phyloP scores from a whole-genome alignment of 2,113 vertebrate genomes.

The Danionella cerebrum region DNA sequence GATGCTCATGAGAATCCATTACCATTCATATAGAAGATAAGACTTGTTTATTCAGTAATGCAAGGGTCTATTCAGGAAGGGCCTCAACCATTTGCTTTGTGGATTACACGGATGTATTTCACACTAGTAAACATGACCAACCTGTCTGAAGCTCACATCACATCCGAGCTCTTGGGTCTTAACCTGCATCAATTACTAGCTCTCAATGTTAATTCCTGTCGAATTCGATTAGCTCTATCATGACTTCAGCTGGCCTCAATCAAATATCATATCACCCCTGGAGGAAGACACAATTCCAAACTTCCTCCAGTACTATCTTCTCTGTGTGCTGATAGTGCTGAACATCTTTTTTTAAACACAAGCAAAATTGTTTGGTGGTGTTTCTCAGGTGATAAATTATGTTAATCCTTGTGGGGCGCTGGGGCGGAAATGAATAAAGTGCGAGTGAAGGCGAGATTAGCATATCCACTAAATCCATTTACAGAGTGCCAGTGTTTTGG shows the following conservation, averaged over 20 bases:
- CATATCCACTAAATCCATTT: conserved; percentile 76
- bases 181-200: conserved; percentile 7
- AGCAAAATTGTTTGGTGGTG: conserved; percentile 71
- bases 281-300: conserved; percentile 3
- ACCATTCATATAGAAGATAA: too few species aligned
- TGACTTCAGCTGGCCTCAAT: not conserved
- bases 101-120: not conserved
- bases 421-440: conserved; percentile 86
- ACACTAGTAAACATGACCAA: conserved; percentile 15
- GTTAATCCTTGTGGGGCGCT: conserved; percentile 86
- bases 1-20: too few species aligned
- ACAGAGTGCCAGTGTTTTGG: conserved; percentile 67
- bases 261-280: not conserved
- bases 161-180: not conserved
- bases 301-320: conserved; percentile 6
- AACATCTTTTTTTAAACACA: conserved; percentile 44
- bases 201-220: conserved; percentile 20
- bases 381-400: conserved; percentile 84
- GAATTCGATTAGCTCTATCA: conserved; percentile 19
- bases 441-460: conserved; percentile 78
- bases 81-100: conserved; percentile 37
- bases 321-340: conserved; percentile 1
- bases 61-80: not conserved
- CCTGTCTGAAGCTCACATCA: conserved; percentile 10
- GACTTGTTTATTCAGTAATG: conserved; percentile 3